A percentile compares a stretch with the other conserved stretches of the same genome.
Conservation (phyloP, 2,888 invertebrate species). For the Pristionchus japonicus region DNA sequence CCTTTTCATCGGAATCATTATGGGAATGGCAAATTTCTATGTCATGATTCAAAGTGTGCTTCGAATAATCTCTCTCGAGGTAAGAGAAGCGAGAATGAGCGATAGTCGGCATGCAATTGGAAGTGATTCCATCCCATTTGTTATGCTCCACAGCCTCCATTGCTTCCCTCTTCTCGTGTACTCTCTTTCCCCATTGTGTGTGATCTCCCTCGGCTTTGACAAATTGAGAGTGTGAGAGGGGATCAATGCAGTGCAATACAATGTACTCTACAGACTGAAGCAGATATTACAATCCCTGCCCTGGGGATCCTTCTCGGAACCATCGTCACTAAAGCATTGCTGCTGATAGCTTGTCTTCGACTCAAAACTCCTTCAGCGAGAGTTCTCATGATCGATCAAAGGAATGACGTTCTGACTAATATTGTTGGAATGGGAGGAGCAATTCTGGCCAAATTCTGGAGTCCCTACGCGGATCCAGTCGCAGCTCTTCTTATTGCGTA, state of each 20-base stretch:
- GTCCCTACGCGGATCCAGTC: conserved; percentile 76
- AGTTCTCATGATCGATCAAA: conserved; percentile 76
- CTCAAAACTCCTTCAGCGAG: conserved; percentile 45
- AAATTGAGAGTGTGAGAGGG: conserved; percentile 20
- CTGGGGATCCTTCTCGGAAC: conserved; percentile 53
- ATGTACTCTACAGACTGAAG: conserved; percentile 30
- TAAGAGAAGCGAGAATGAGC: conserved; percentile 36
- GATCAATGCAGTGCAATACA: not conserved
- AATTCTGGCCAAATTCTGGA: conserved; percentile 65
- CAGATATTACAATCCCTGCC: conserved; percentile 47
- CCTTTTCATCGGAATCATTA: conserved; percentile 51
- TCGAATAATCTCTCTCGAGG: conserved; percentile 44
- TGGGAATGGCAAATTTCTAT: conserved; percentile 54
- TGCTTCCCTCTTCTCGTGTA: conserved; percentile 29
- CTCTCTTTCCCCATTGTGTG: not conserved
- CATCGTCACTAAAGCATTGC: conserved; percentile 52
- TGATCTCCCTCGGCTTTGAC: not conserved
- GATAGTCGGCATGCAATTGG: conserved; percentile 42
- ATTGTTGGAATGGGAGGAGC: conserved; percentile 76
- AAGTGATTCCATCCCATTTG: conserved; percentile 29
- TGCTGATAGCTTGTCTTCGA: conserved; percentile 51
- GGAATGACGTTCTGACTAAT: conserved; percentile 77
- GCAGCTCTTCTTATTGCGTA: conserved; percentile 75
- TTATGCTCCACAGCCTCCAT: conserved; percentile 39
- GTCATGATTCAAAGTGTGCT: conserved; percentile 49